Evolutionary conservation across 2,888 invertebrate genomes (phyloP).

Genomic region (Erebia ligea): DNA sequence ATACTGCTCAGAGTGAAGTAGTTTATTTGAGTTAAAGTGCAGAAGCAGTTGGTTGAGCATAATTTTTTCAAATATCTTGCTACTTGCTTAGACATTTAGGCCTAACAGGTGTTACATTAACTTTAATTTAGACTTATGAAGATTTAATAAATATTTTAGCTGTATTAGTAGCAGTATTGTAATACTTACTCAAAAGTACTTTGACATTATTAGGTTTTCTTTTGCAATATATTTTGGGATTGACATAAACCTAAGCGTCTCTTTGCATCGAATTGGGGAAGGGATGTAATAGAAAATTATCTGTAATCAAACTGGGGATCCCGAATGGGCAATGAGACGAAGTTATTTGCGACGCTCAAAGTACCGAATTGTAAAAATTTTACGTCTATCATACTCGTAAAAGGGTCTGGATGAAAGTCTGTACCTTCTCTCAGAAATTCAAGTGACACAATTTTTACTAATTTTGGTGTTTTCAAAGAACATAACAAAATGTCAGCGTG

Average conservation of each 20-base stretch:
- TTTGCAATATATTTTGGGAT: slow-evolving; percentile 10
- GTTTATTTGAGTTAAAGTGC: too few species aligned
- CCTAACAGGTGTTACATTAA: too few species aligned
- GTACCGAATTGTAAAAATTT: slow-evolving; percentile 53
- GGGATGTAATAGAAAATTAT: slow-evolving; percentile 36
- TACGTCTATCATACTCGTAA: slow-evolving; percentile 50
- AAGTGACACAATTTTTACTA: not conserved
- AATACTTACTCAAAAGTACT: too few species aligned
- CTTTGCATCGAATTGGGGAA: slow-evolving; percentile 19
- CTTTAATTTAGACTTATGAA: too few species aligned
- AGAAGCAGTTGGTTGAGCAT: too few species aligned
- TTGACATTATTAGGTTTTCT: not conserved
- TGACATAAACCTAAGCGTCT: slow-evolving; percentile 23
- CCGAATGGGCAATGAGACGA: slow-evolving; percentile 33
- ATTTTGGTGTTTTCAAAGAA: not conserved
- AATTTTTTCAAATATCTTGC: too few species aligned
- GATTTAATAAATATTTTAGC: too few species aligned
- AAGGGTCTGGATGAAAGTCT: slow-evolving; percentile 48
- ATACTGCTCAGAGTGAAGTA: too few species aligned
- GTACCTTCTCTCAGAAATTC: slow-evolving; percentile 41
- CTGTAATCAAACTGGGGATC: slow-evolving; percentile 39
- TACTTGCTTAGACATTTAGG: too few species aligned
- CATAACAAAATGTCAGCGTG: too few species aligned
- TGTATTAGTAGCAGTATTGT: too few species aligned
- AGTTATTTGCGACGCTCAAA: slow-evolving; percentile 41